Percentiles rank a stretch among this genome's conserved stretches.
Evolutionary conservation across 2,113 vertebrate genomes (phyloP).

Genomic region (Toxostoma redivivum): DNA sequence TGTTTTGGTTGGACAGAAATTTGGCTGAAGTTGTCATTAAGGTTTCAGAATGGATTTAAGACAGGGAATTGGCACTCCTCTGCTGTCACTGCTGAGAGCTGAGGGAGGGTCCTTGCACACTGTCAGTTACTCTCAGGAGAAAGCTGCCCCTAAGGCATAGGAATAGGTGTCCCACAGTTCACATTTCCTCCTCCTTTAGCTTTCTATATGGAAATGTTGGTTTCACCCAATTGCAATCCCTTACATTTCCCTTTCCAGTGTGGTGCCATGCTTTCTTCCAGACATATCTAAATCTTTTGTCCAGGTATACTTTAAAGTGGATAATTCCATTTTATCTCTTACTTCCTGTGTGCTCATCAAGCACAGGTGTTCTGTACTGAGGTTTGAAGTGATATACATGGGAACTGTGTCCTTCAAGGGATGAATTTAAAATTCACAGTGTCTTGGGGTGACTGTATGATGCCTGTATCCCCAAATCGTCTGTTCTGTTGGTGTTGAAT

Average conservation of each 20-base stretch:
- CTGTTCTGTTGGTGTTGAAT: too few species aligned
- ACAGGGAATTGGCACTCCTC: fast-evolving
- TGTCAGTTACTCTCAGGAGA: fast-evolving
- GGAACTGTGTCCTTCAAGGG: background rate
- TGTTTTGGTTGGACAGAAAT: background rate
- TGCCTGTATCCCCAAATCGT: too few species aligned
- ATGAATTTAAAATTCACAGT: background rate
- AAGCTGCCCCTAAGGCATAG: background rate
- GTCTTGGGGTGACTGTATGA: too few species aligned
- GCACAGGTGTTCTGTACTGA: background rate
- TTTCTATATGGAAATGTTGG: background rate
- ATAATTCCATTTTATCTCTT: background rate
- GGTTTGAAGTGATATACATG: background rate
- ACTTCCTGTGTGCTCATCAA: background rate
- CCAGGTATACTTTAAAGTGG: background rate
- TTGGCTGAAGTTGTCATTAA: background rate
- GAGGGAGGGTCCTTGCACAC: background rate
- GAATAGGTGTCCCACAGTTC: background rate
- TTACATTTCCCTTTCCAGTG: background rate
- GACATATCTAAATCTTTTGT: background rate
- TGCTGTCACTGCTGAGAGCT: background rate
- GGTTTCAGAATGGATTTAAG: background rate
- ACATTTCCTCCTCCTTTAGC: background rate
- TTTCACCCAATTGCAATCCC: background rate
- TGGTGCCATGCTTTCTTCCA: background rate